Evolutionary conservation across 2,797 vertebrate genomes (phyloP).

Genomic region (Anableps anableps): DNA sequence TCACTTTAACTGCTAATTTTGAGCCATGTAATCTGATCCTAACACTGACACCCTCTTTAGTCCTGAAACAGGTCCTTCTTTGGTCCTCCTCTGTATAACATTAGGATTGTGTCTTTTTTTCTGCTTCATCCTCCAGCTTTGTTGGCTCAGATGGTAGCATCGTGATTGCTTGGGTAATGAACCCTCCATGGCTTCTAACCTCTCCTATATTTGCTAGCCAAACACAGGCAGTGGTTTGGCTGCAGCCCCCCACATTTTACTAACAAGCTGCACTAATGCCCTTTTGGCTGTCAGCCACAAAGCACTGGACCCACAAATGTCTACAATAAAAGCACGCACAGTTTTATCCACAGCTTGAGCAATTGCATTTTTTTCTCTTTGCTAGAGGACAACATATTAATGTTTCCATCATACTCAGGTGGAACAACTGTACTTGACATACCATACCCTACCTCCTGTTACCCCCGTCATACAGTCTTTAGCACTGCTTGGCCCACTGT

Average conservation of each 20-base stretch:
- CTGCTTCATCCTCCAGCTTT: conserved; percentile 33
- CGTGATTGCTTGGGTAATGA: conserved; percentile 48
- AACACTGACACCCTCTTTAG: neutral
- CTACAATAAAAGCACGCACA: conserved; percentile 10
- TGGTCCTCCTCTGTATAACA: conserved; percentile 3
- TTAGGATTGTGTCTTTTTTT: conserved; percentile 35
- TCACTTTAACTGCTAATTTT: neutral
- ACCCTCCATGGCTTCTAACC: conserved; percentile 53
- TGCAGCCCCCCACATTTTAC: conserved; percentile 42
- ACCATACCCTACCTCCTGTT: conserved; percentile 9
- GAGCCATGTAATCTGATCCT: neutral
- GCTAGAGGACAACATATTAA: conserved; percentile 23
- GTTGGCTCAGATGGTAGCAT: conserved; percentile 44
- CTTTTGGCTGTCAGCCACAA: conserved; percentile 45
- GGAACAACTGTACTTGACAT: conserved; percentile 14
- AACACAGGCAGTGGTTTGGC: conserved; percentile 62
- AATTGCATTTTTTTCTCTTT: conserved; percentile 13
- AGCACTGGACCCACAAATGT: conserved; percentile 42
- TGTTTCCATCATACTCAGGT: conserved; percentile 4
- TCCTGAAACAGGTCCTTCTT: neutral
- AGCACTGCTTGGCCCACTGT: conserved; percentile 21
- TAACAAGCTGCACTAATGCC: conserved; percentile 55
- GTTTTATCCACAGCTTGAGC: conserved; percentile 40
- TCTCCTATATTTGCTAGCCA: conserved; percentile 51
- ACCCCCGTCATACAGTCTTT: conserved; percentile 25